A percentile compares a stretch with the other conserved stretches of the same genome.
Evolutionary conservation across 2,797 vertebrate genomes (phyloP).

Genomic region (Acanthopagrus latus): DNA sequence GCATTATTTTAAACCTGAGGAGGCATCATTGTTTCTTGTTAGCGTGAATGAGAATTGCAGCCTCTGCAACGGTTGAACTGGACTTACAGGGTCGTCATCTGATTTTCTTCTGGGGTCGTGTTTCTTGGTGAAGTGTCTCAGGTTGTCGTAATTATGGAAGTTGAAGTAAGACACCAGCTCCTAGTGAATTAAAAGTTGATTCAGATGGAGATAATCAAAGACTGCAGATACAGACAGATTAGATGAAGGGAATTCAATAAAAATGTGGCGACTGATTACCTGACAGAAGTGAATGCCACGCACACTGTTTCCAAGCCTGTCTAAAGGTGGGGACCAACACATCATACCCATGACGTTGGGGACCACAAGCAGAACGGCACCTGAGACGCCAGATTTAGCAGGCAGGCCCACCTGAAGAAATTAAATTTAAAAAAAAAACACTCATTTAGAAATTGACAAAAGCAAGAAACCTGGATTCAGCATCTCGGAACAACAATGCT

Average conservation of each 20-base stretch:
- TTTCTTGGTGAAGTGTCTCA: constrained; percentile 91
- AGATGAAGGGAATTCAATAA: neutral
- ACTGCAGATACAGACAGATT: neutral
- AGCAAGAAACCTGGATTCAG: neutral
- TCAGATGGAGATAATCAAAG: neutral
- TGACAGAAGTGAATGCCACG: constrained; percentile 93
- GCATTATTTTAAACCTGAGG: neutral
- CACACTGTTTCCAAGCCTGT: constrained; percentile 92
- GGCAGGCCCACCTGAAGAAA: constrained; percentile 90
- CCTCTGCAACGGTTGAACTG: neutral
- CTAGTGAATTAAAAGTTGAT: constrained; percentile 69
- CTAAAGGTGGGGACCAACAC: constrained; percentile 92
- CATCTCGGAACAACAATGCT: neutral
- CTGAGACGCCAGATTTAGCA: constrained; percentile 93
- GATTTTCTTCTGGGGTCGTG: constrained; percentile 89
- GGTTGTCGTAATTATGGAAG: constrained; percentile 95
- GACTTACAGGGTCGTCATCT: constrained; percentile 88
- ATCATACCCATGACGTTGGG: constrained; percentile 95
- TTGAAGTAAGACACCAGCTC: constrained; percentile 92
- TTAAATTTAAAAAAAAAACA: constrained; percentile 11
- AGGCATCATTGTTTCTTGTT: neutral
- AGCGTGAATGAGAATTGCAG: neutral
- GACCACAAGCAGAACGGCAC: constrained; percentile 91
- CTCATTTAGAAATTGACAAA: neutral
- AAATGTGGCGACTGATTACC: constrained; percentile 69